Conservation (phyloP, 2,888 invertebrate genomes). For the Graphium colonna region DNA sequence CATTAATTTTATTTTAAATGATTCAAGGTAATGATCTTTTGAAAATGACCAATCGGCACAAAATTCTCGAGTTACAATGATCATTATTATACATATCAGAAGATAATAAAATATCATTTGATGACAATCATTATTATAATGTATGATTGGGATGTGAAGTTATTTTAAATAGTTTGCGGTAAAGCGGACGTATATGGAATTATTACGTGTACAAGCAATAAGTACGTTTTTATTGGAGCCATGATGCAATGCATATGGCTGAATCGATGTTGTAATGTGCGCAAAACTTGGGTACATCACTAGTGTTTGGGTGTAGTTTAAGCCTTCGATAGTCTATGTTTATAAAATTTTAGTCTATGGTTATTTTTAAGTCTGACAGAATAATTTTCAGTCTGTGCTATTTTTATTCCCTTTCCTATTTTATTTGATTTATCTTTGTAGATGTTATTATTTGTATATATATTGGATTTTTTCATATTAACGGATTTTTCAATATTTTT, state of each 20-base stretch:
- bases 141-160: constrained; percentile 41
- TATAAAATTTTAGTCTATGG: neutral
- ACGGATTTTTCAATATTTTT: too few relatives aligned
- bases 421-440: too few relatives aligned
- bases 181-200: constrained; percentile 57
- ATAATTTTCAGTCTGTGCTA: neutral
- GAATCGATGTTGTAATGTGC: constrained; percentile 73
- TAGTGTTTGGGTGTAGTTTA: constrained; percentile 42
- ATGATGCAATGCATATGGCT: constrained; percentile 59
- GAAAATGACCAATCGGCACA: too few relatives aligned
- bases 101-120: constrained; percentile 56
- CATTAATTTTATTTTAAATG: too few relatives aligned
- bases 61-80: constrained; percentile 27
- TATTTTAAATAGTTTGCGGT: constrained; percentile 71
- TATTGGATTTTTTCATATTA: neutral
- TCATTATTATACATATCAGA: constrained; percentile 54
- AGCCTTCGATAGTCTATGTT: neutral
- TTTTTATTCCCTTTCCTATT: too few relatives aligned
- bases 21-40: too few relatives aligned
- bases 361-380: neutral
- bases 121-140: constrained; percentile 45
- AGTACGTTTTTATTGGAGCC: constrained; percentile 71
- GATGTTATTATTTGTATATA: neutral
- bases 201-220: constrained; percentile 80
- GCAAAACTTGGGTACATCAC: constrained; percentile 59